Base-by-base conservation (phyloP, 2,797 vertebrate genomes). In the Rhynchotus rufescens region DNA sequence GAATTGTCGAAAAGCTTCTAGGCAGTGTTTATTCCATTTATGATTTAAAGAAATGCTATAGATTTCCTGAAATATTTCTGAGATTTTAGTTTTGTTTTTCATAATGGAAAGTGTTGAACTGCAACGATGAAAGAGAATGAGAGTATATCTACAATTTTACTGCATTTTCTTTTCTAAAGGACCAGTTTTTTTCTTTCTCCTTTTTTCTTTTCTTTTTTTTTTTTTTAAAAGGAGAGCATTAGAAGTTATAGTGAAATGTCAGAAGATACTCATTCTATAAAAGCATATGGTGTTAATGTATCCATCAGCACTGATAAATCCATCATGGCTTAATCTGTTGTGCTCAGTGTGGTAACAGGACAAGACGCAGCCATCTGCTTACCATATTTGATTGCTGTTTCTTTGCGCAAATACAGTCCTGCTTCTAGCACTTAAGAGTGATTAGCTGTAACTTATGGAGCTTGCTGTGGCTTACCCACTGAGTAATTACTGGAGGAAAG, bases 351-450 rank as follows among this genome's bases (percentile, higher is more conserved):
- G 73, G 91, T 88, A 96, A 95, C 92, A 92, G 90, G 89, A 88
- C 87, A 95, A 64, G 85, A 65, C 93, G 79, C 92, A 94, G 95
- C 97, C 97, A 98, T 98, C 97, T 98, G 97, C 92, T 98, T 95
- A 77, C 94, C 44, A 69, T 96, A 87, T 96, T 95, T 96, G 96
- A 97, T 97, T 93, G 94, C 96, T 92, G 84, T 94, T 93, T 95
- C 96, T 92, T 91, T 94, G 93, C 93, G 89, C 95, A 96, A 97
- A 94, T 89, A 79, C 80, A 74, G 83, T 89, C 89, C 77, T 84
- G 89, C 94, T 96, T 93, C 95, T 72, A 96, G 96, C 96, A 96
- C 94, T 97, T 97, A 96, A 4, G 82, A 94, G 88, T 68, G 64
- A 97, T 97, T 97, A 98, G 94, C 92, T 94, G 81, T 65, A 96